Evolutionary conservation across 2,113 vertebrate genomes (phyloP).

Genomic region (Cyphomyrus discorhynchus): DNA sequence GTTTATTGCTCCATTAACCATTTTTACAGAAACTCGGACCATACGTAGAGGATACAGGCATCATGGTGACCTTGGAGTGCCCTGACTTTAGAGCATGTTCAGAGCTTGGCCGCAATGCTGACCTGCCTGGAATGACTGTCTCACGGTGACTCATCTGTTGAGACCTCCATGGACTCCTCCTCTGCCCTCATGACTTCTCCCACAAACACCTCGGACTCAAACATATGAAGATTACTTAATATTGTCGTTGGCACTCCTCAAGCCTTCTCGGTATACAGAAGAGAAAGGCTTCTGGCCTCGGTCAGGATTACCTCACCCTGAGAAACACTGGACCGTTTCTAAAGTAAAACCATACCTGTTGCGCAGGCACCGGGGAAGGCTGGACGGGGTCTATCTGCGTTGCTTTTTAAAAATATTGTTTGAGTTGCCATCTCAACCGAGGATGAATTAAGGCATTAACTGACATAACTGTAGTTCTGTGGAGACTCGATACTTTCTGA

Average conservation of each 20-base stretch:
- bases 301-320: neutral
- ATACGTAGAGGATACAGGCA: neutral
- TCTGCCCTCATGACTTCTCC: neutral
- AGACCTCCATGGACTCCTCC: neutral
- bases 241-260: neutral
- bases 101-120: neutral
- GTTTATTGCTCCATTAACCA: neutral
- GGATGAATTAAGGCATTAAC: neutral
- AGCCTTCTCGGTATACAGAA: neutral
- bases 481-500: neutral
- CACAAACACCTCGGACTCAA: neutral
- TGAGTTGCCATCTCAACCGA: neutral
- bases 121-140: neutral
- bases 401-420: neutral
- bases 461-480: neutral
- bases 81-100: neutral
- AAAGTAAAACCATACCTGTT: slow-evolving; percentile 5
- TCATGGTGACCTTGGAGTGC: neutral
- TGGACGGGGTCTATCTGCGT: neutral
- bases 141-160: neutral
- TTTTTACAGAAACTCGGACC: neutral
- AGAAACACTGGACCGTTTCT: neutral
- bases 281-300: neutral
- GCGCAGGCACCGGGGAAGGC: neutral
- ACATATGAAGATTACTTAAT: slow-evolving; percentile 14